Percentiles rank a stretch among this genome's conserved stretches.
Evolutionary conservation across 2,797 vertebrate species (phyloP).

Genomic region (Centropyge bicolor): DNA sequence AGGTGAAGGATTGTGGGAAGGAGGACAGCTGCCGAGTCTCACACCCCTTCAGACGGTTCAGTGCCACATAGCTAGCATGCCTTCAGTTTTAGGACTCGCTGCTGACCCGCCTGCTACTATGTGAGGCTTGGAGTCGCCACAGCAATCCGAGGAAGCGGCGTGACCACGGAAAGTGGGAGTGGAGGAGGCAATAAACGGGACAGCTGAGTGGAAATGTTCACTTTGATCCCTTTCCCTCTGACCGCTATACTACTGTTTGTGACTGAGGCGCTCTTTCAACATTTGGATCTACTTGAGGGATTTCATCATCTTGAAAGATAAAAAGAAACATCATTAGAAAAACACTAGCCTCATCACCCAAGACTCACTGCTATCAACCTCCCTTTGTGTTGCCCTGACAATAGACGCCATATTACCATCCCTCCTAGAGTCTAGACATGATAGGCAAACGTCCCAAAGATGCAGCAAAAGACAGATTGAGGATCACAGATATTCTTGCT

Average conservation of each 20-base stretch:
- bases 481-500: conserved; percentile 62
- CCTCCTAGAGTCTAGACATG: conserved; percentile 36
- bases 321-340: conserved; percentile 37
- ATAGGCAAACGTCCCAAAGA: conserved; percentile 54
- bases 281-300: conserved; percentile 1
- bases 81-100: conserved; percentile 51
- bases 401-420: conserved; percentile 30
- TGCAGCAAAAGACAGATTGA: conserved; percentile 52
- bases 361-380: conserved; percentile 1
- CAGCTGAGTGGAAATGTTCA: conserved; percentile 54
- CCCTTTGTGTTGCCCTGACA: conserved; percentile 35
- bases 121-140: conserved; percentile 45
- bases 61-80: conserved; percentile 63
- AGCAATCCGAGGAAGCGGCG: conserved; percentile 45
- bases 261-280: background rate
- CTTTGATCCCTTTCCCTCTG: conserved; percentile 35
- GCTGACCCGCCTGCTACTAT: conserved; percentile 52
- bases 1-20: conserved; percentile 62
- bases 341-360: conserved; percentile 12
- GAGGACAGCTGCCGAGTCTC: conserved; percentile 63
- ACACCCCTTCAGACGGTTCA: conserved; percentile 20
- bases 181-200: conserved; percentile 43
- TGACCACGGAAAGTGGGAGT: conserved; percentile 39
- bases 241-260: background rate
- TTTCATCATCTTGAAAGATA: conserved; percentile 16